Conservation (phyloP, 2,113 vertebrate species). For the Carettochelys insculpta region DNA sequence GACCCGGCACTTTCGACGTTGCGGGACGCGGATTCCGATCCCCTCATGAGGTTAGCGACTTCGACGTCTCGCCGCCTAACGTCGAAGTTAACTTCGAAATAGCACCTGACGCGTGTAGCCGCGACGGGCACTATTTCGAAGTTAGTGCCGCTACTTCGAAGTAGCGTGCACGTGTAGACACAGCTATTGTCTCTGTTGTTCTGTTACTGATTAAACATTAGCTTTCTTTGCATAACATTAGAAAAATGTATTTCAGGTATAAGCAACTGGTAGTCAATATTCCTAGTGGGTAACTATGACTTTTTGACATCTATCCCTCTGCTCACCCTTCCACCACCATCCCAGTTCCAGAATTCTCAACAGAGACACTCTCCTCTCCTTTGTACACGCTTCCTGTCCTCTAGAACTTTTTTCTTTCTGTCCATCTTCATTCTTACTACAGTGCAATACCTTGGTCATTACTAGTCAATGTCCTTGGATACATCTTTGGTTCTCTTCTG, state of each 20-base stretch:
- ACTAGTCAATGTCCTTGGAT: background rate
- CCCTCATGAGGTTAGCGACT: too few relatives aligned
- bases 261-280: slow-evolving; percentile 15
- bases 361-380: background rate
- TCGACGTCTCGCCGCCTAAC: too few relatives aligned
- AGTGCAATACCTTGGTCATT: background rate
- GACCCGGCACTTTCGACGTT: too few relatives aligned
- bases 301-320: background rate
- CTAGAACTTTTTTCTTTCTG: background rate
- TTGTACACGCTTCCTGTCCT: background rate
- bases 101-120: too few relatives aligned
- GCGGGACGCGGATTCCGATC: too few relatives aligned
- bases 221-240: slow-evolving; percentile 1
- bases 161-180: too few relatives aligned
- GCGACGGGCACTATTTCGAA: too few relatives aligned
- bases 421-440: background rate
- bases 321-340: background rate
- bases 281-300: background rate
- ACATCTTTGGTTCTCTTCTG: slow-evolving; percentile 1
- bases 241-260: slow-evolving; percentile 11
- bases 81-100: too few relatives aligned
- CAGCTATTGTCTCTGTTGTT: slow-evolving; percentile 20
- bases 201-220: slow-evolving; percentile 10
- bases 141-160: too few relatives aligned
- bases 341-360: background rate